Base-by-base conservation (phyloP, 2,797 vertebrate species). In the Urocyon cinereoargenteus region DNA sequence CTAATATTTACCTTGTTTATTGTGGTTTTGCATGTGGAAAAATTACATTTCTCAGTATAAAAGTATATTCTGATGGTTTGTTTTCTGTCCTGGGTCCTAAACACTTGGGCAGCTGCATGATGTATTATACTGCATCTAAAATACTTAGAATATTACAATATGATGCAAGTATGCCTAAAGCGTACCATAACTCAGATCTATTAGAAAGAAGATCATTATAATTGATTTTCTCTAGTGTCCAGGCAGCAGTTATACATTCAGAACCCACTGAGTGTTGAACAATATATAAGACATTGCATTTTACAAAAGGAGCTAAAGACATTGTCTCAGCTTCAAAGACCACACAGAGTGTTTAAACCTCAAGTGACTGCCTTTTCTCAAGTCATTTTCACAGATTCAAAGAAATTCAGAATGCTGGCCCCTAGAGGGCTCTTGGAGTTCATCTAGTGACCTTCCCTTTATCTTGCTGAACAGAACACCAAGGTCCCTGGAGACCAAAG, bases 161-260 rank as follows among this genome's bases (percentile, higher is more conserved):
- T 34, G 61, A 93, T n/a, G 53, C 12, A 26, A 36, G 18, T 59
- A 36, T 64, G 59, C 26, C 51, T 94, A 36, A 84, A 81, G 62
- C 84, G 34, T 28, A 87, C 13, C 6, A 62, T 49, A 62, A 92
- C 34, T 92, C 28, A 91, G 70, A 73, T 24, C 16, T 53, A 86
- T 73, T 93, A 53, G 21, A 89, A 86, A 75, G n/a, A 94, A 64
- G 75, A 79, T 85, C 24, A 81, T 72, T 94, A n/a, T 79, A 88
- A 90, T 26, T 92, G 90, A 88, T 92, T 97, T 90, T 88, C 55
- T 96, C 59, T 51, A 70, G 45, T 64, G 36, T 73, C 28, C 22
- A 81, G 34, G 57, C 49, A 94, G 59, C 13, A 91, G 53, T 49
- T 70, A 57, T 19, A 85, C 70, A 77, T 82, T 89, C 31, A 77